These are phyloP conservation scores for Drosophila mayri DNA, from an alignment of 1,140 invertebrate species.

Conservation along the genomic window DNA sequence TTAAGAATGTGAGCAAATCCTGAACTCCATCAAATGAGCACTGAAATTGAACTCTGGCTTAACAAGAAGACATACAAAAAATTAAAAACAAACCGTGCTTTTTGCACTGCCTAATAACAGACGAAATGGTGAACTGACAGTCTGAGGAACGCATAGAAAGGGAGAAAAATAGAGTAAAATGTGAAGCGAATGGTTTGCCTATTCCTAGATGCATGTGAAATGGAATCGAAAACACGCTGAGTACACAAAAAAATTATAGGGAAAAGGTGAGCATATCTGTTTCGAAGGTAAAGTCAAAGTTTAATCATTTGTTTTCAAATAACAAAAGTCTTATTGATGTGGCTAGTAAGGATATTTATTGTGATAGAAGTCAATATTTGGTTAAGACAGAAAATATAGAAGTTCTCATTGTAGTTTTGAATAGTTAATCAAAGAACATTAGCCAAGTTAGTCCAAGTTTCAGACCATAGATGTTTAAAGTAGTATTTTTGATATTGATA, in stretches of 20 bases:
- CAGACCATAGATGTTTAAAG: not conserved
- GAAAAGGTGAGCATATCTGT: not conserved
- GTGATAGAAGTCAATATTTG: not conserved
- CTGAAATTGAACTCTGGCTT: constrained; percentile 47
- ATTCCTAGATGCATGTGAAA: constrained; percentile 34
- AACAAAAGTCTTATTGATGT: rapidly evolving
- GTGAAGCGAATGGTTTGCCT: constrained; percentile 21
- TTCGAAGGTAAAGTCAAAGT: rapidly evolving
- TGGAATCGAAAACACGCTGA: constrained; percentile 55
- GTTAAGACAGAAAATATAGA: not conserved
- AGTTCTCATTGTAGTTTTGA: not conserved
- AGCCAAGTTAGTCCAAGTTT: not conserved
- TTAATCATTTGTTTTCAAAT: too few species aligned
- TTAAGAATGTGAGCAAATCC: not conserved
- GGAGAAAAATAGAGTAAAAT: constrained; percentile 23
- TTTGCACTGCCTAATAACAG: constrained; percentile 46
- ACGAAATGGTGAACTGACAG: constrained; percentile 46
- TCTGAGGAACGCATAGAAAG: constrained; percentile 11
- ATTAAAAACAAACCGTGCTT: constrained; percentile 38
- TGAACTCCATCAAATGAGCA: constrained; percentile 15
- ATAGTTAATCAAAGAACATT: not conserved
- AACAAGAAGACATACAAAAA: constrained; percentile 7
- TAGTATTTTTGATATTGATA: not conserved
- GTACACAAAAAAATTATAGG: constrained; percentile 15
- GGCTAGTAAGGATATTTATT: too few species aligned